phyloP scores from a whole-genome alignment of 2,797 vertebrate species.

The Molossus alvarezi region DNA sequence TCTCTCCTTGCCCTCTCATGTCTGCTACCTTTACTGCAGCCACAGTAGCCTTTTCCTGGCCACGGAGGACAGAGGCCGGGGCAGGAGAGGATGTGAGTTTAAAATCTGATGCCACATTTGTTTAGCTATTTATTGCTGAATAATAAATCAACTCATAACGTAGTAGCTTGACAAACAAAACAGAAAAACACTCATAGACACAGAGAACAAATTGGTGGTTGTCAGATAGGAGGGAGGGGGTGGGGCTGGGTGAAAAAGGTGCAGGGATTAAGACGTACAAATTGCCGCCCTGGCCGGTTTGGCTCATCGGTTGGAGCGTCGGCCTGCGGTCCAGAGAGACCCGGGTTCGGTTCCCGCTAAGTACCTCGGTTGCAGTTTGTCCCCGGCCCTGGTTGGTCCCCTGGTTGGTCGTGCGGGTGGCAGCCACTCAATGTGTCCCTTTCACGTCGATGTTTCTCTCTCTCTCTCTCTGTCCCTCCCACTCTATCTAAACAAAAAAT shows the following conservation, averaged over 20 bases:
- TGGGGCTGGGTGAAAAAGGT: neutral
- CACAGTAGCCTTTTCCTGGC: neutral
- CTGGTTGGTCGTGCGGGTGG: too few relatives aligned
- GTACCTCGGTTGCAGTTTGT: too few relatives aligned
- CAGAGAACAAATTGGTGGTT: neutral
- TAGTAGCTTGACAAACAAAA: neutral
- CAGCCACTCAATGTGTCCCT: too few relatives aligned
- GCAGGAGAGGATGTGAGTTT: neutral
- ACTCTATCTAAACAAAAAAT: too few relatives aligned
- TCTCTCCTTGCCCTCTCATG: neutral
- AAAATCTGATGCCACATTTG: neutral
- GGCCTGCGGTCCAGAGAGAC: too few relatives aligned
- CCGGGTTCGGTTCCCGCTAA: too few relatives aligned
- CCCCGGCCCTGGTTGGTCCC: too few relatives aligned
- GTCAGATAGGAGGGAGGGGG: neutral
- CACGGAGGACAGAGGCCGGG: neutral
- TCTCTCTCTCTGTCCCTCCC: too few relatives aligned
- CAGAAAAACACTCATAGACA: neutral
- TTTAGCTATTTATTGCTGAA: neutral
- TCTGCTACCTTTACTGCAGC: neutral
- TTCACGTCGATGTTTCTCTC: too few relatives aligned
- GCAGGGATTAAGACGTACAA: neutral
- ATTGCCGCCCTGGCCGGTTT: too few relatives aligned
- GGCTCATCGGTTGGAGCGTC: too few relatives aligned
- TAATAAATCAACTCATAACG: neutral